Conservation (phyloP, 2,888 invertebrate species). For the Carpatolechia fugitivella region DNA sequence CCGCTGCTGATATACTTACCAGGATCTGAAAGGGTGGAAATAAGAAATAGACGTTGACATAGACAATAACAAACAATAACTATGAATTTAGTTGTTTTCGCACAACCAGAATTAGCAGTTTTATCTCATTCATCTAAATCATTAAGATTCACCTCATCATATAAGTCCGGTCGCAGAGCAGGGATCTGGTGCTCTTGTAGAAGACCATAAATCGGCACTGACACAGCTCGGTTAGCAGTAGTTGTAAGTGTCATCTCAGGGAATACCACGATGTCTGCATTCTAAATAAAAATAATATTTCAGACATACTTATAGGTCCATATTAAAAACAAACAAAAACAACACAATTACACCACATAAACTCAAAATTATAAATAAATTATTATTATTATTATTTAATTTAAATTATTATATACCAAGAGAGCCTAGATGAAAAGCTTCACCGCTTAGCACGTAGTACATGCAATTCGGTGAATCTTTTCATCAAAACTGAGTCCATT, state of each 20-base stretch:
- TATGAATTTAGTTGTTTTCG: neutral
- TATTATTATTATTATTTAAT: too few relatives aligned
- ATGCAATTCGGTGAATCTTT: too few relatives aligned
- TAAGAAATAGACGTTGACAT: conserved; percentile 18
- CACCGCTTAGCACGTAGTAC: too few relatives aligned
- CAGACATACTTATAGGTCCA: neutral
- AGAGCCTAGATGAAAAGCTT: too few relatives aligned
- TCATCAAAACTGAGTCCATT: too few relatives aligned
- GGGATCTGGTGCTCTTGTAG: conserved; percentile 48
- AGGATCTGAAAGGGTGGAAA: too few relatives aligned
- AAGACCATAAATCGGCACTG: conserved; percentile 54
- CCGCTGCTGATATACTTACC: conserved; percentile 81
- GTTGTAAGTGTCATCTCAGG: conserved; percentile 81
- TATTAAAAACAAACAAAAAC: too few relatives aligned
- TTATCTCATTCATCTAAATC: neutral
- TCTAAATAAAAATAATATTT: too few relatives aligned
- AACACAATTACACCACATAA: too few relatives aligned
- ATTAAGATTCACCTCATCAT: conserved; percentile 43
- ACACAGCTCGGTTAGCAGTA: conserved; percentile 38
- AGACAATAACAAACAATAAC: too few relatives aligned
- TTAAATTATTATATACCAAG: too few relatives aligned
- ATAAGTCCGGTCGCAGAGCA: conserved; percentile 50
- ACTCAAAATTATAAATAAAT: too few relatives aligned
- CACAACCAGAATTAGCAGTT: neutral
- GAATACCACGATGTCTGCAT: conserved; percentile 87